Evolutionary conservation across 2,797 vertebrate species (phyloP).

Genomic region (Gallinago stenura): DNA sequence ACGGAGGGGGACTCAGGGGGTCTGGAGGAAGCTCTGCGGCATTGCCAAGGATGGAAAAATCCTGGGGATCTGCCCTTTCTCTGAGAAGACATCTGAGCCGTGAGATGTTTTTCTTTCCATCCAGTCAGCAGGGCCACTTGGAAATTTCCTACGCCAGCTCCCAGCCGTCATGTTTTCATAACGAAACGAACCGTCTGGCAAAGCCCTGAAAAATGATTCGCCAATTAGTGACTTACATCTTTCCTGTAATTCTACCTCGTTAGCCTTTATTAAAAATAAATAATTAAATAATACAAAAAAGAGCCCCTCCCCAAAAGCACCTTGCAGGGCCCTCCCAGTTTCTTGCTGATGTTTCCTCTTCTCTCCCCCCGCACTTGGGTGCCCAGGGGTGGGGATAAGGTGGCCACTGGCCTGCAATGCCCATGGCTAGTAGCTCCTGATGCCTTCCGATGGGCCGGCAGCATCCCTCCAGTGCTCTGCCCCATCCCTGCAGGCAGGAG

Average conservation of each 20-base stretch:
- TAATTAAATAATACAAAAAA: not conserved
- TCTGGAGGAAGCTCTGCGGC: not conserved
- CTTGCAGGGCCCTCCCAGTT: not conserved
- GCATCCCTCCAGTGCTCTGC: not conserved
- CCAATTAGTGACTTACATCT: slow-evolving; percentile 68
- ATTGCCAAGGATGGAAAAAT: slow-evolving; percentile 50
- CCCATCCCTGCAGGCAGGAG: not conserved
- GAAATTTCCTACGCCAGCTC: slow-evolving; percentile 65
- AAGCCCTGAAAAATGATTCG: slow-evolving; percentile 18
- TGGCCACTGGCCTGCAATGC: accelerated
- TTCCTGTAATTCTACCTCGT: slow-evolving; percentile 42
- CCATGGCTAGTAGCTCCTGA: not conserved
- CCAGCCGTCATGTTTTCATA: slow-evolving; percentile 60
- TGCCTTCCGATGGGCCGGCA: not conserved
- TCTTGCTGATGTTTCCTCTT: not conserved
- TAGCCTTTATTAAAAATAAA: slow-evolving; percentile 14
- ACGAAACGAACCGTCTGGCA: slow-evolving; percentile 21
- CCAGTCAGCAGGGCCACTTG: slow-evolving; percentile 46
- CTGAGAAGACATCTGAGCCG: slow-evolving; percentile 57
- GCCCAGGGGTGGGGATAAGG: accelerated
- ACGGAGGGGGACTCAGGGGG: not conserved
- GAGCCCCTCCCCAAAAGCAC: not conserved
- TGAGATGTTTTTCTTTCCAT: slow-evolving; percentile 71
- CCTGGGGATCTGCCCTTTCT: slow-evolving; percentile 56
- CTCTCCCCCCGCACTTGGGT: accelerated